These are phyloP conservation scores for Cremastinae sp. DNA, from an alignment of 2,888 invertebrate genomes.

Conservation along the genomic window DNA sequence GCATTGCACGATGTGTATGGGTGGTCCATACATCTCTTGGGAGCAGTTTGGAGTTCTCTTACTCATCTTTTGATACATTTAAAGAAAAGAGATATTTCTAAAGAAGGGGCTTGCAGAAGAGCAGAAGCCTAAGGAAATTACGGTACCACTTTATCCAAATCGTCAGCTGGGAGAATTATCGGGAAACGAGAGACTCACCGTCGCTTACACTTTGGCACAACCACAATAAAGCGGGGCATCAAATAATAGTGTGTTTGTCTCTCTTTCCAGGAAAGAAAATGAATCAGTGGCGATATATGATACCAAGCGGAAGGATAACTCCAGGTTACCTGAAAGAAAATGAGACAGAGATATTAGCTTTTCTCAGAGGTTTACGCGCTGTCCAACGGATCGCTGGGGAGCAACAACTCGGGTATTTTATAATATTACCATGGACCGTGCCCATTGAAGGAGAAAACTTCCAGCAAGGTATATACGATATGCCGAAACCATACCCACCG, in stretches of 20 bases:
- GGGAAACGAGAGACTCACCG: background rate
- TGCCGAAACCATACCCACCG: background rate
- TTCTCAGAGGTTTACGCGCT: conserved; percentile 1
- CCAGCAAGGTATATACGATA: background rate
- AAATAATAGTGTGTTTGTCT: no score
- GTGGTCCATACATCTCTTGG: conserved; percentile 36
- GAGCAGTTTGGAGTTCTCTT: conserved; percentile 42
- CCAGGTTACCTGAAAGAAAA: background rate
- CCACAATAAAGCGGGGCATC: background rate
- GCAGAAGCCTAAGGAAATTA: background rate
- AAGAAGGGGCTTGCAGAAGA: no score
- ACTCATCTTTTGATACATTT: conserved; percentile 34
- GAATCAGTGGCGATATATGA: background rate
- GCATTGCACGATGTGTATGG: conserved; percentile 43
- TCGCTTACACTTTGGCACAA: conserved; percentile 15
- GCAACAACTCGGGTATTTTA: background rate
- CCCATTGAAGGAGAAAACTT: background rate
- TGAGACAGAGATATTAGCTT: background rate
- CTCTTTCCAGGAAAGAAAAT: conserved; percentile 2
- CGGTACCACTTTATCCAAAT: conserved; percentile 10
- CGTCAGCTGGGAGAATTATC: background rate
- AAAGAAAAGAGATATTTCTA: no score
- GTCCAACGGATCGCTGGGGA: background rate
- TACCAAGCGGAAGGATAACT: background rate
- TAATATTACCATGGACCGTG: conserved; percentile 6